Evolutionary conservation across 2,113 vertebrate genomes (phyloP).

Genomic region (Brienomyrus longianalis): DNA sequence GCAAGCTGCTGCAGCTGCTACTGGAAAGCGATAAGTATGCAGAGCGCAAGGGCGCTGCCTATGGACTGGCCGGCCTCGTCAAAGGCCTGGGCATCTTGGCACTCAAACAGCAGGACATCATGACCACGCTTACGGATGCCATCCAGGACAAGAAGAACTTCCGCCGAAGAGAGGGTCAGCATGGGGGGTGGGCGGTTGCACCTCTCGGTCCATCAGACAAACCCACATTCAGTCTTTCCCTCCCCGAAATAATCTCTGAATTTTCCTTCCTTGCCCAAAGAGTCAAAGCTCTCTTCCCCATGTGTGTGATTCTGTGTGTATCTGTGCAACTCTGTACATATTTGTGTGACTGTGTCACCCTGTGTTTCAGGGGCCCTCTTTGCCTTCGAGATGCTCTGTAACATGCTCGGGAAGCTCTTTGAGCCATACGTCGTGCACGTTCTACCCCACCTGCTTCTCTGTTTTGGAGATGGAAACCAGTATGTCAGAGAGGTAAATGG

Average conservation of each 20-base stretch:
- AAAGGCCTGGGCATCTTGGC: constrained; percentile 94
- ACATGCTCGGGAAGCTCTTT: constrained; percentile 95
- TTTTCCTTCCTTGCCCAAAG: neutral
- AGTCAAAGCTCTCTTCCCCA: neutral
- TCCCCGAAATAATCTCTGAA: neutral
- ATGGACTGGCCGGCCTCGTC: constrained; percentile 89
- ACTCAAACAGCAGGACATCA: constrained; percentile 97
- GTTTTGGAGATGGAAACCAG: constrained; percentile 96
- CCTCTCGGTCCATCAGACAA: neutral
- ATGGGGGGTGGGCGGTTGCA: neutral
- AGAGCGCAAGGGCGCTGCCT: constrained; percentile 88
- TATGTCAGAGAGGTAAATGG: constrained; percentile 89
- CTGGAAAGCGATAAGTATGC: constrained; percentile 95
- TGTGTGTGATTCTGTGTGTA: neutral
- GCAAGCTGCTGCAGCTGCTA: constrained; percentile 85
- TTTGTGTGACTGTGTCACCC: neutral
- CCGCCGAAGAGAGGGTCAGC: constrained; percentile 85
- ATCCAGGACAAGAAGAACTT: constrained; percentile 99
- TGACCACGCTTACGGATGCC: constrained; percentile 86
- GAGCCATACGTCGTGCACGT: constrained; percentile 96
- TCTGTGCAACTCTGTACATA: neutral
- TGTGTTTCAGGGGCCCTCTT: constrained; percentile 77
- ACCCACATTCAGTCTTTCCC: neutral
- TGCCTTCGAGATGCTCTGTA: constrained; percentile 97
- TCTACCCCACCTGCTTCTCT: constrained; percentile 88